Evolutionary conservation across 1,140 invertebrate genomes (phyloP).

Genomic region (Paralvinella palmiformis): DNA sequence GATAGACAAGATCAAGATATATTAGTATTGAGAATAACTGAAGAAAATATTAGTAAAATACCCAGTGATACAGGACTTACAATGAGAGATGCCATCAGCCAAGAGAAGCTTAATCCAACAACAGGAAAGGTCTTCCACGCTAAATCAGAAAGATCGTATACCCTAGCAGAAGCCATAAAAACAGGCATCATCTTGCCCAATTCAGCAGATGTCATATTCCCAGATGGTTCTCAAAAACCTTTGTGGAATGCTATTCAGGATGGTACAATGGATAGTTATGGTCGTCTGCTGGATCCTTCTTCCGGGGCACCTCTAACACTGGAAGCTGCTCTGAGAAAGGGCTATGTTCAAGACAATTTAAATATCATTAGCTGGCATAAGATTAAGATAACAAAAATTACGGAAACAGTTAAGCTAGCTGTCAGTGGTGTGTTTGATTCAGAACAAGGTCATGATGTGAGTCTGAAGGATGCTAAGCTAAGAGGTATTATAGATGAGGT

Average conservation of each 20-base stretch:
- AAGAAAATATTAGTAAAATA: not conserved
- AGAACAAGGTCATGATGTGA: conserved; percentile 72
- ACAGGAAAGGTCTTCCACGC: conserved; percentile 78
- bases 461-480: conserved; percentile 78
- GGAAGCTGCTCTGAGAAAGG: conserved; percentile 71
- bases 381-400: not conserved
- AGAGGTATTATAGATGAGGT: conserved; percentile 66
- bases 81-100: not conserved
- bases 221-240: conserved; percentile 36
- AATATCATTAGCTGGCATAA: not conserved
- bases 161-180: conserved; percentile 36
- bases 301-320: conserved; percentile 66
- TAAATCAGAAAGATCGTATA: conserved; percentile 49
- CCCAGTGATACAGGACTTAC: not conserved
- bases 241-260: conserved; percentile 34
- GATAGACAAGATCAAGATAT: no score
- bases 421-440: conserved; percentile 53
- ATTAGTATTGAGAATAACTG: not conserved
- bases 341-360: conserved; percentile 64
- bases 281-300: conserved; percentile 11
- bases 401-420: not conserved
- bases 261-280: conserved; percentile 1
- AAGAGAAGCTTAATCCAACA: conserved; percentile 72
- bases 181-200: conserved; percentile 35
- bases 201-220: conserved; percentile 30